Evolutionary conservation across 2,797 vertebrate genomes (phyloP), one percentile per base, ranked within the genome.

Genomic region (Mus spretus): DNA sequence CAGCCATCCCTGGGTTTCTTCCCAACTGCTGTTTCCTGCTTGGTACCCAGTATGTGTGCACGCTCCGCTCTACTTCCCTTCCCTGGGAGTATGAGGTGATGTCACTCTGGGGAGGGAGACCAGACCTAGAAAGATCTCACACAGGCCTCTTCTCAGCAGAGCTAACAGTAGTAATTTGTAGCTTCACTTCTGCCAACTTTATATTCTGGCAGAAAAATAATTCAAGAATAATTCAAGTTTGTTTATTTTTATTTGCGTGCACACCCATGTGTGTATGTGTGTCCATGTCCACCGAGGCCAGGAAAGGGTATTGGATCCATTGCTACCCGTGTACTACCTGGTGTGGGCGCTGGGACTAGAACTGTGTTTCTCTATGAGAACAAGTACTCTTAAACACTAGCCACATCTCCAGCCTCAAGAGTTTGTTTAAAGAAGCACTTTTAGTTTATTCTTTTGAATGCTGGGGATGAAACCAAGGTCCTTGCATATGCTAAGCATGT

Each of bases 191-290:
- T 67, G 50, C 3, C 70, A 87, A 13, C 57, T 65, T 3, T 63
- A 8, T 65, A 67, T 79, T 83, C 63, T 63, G 79, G 31, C 15
- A 47, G 81, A 96, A 93, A 90, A 78, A 40, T 40, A 31, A 44
- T 34, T 77, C 55, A 89, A 77, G 74, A 40, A 61, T n/a, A 75
- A 3, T 75, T 47, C 47, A 17, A 75, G 53, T 87, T 70, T 70
- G 34, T 65, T 83, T 40, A 63, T 85, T 70, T 86, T 86, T 65
- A 20, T 57, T 74, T 72, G 53, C 53, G 61, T 0, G 2, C 26
- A 63, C 10, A 61, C 9, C 1, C 6, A 8, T 50, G 37, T 31
- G 2, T 47, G 28, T 47, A 50, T 50, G 50, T 53, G 20, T 53
- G 31, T 55, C 13, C 6, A 22, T n/a, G 37, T 47, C 20, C 87